Base-by-base conservation (phyloP, 2,888 invertebrate genomes). In the Acrobasis suavella region DNA sequence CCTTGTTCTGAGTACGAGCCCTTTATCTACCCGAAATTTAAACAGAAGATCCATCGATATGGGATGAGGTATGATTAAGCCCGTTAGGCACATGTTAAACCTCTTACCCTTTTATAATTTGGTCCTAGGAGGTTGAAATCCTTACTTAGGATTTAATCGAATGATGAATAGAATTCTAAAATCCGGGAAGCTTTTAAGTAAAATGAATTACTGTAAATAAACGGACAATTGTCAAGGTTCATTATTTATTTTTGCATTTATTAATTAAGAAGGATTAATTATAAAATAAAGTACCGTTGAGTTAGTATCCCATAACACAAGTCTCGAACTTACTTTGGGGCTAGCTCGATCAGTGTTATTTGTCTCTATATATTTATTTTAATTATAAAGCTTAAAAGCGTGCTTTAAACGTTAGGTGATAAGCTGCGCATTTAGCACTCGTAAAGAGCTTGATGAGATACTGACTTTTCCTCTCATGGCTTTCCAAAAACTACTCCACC, bases 61-160 rank as follows among this genome's bases (percentile, higher is more conserved):
- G 56, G 42, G 42, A 12, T 17, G 42, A 16, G n/a, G 39, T 37
- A 56, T 56, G 42, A 56, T 17, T 17, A 56, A 39, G 42, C 39
- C 42, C 55, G 12, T 9, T 16, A 55, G 42, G 17, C 9, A 42
- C 42, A 39, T 52, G 51, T 52, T 12, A 5, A 12, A n/a, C n/a
- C 17, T 56, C 56, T 42, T 56, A 42, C 42, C 42, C 56, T 56
- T 56, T 56, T 42, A 56, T 56, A 56, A 56, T 56, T 22, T 22
- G 17, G 39, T 22, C 22, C 46, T 42, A 12, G 17, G 16, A 42
- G 17, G 22, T 42, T 46, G 17, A 17, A 56, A 56, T 46, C 42
- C 56, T 55, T 55, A 39, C 42, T 42, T 42, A 42, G 42, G 42
- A 56, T 42, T 15, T 17, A 10, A 46, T 56, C 39, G 9, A 7